Evolutionary conservation across 2,113 vertebrate species (phyloP).

Genomic region (Oryzias woworae): DNA sequence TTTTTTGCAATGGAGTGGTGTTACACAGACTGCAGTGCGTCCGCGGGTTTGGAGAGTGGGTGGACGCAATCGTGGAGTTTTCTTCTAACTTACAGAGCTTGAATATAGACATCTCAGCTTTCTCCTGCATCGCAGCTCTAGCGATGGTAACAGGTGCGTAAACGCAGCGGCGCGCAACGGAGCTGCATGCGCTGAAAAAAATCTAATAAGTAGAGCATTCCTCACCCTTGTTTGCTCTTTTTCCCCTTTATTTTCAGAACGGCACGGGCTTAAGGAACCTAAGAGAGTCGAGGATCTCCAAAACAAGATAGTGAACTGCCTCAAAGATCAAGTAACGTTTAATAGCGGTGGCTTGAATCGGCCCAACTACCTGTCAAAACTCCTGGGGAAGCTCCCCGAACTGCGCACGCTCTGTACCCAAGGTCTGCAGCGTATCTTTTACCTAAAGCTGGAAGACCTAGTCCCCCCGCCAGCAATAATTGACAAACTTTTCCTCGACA

Average conservation of each 20-base stretch:
- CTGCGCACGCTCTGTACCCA: conserved; percentile 98
- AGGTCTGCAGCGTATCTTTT: conserved; percentile 99
- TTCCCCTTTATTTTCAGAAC: conserved; percentile 78
- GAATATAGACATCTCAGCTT: conserved; percentile 98
- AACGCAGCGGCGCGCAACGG: conserved; percentile 1
- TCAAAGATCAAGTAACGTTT: conserved; percentile 98
- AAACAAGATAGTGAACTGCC: conserved; percentile 98
- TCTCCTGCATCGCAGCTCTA: conserved; percentile 97
- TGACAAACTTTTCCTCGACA: conserved; percentile 99
- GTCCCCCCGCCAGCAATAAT: conserved; percentile 99
- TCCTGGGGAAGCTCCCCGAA: conserved; percentile 98
- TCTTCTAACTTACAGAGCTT: conserved; percentile 98
- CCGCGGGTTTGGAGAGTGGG: conserved; percentile 98
- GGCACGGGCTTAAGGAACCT: conserved; percentile 97
- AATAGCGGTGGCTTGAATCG: conserved; percentile 94
- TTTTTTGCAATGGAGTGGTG: conserved; percentile 98
- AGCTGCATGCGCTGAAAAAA: background rate
- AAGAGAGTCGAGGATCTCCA: conserved; percentile 98
- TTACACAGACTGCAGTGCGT: conserved; percentile 97
- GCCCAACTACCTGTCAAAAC: conserved; percentile 98
- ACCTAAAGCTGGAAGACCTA: conserved; percentile 98
- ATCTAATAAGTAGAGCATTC: background rate
- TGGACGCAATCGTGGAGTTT: conserved; percentile 97
- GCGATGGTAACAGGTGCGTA: conserved; percentile 98
- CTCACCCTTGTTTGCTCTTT: background rate